Percentiles rank a stretch among this genome's conserved stretches.
These are phyloP conservation scores for Bradypodion pumilum DNA, from an alignment of 2,797 vertebrate species.

Conservation along the genomic window DNA sequence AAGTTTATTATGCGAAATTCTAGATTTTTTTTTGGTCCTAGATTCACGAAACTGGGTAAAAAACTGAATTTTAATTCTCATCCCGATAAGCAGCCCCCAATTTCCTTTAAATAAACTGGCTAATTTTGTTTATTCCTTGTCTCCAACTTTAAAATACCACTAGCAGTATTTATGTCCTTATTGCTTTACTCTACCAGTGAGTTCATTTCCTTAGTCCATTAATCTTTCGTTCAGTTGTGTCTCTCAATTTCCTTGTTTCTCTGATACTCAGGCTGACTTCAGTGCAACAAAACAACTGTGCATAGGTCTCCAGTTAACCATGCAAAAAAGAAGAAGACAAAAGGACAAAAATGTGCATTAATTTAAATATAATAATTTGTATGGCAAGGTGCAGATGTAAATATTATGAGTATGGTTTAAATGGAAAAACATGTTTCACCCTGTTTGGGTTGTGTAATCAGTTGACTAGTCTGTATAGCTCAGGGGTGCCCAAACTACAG, in stretches of 20 bases:
- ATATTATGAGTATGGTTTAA: too few species aligned
- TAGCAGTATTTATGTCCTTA: constrained; percentile 23
- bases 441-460: too few species aligned
- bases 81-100: not conserved
- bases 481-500: too few species aligned
- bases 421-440: too few species aligned
- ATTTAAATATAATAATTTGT: too few species aligned
- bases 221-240: not conserved
- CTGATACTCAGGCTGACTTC: not conserved
- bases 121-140: constrained; percentile 43
- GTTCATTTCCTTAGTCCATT: not conserved
- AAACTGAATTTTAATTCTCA: not conserved
- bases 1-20: not conserved
- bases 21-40: not conserved
- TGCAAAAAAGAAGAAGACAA: too few species aligned
- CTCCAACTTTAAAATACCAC: constrained; percentile 12
- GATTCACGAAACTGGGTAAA: not conserved
- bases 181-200: not conserved
- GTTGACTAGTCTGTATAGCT: too few species aligned
- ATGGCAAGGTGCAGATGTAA: too few species aligned
- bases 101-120: not conserved
- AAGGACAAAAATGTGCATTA: too few species aligned
- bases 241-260: not conserved
- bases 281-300: not conserved
- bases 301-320: too few species aligned